Evolutionary conservation across 2,888 invertebrate genomes (phyloP).

Genomic region (Drosophila eohydei): DNA sequence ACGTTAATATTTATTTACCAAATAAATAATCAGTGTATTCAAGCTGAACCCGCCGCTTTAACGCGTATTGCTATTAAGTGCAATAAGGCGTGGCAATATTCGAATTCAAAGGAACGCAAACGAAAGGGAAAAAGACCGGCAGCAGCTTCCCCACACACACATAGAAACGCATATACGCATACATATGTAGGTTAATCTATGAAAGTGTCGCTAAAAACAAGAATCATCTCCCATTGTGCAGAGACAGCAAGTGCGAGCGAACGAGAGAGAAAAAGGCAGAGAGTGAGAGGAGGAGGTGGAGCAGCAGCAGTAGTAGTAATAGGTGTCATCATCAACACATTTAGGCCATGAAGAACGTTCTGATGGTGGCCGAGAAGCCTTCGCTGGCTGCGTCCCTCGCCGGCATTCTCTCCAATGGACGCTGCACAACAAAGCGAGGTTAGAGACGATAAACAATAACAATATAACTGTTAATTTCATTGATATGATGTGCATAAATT

Average conservation of each 20-base stretch:
- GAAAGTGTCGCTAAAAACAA: constrained; percentile 30
- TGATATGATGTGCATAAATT: not conserved
- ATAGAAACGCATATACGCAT: constrained; percentile 6
- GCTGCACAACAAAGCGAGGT: constrained; percentile 83
- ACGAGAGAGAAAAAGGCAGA: not conserved
- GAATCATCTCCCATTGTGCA: constrained; percentile 27
- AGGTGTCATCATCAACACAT: constrained; percentile 46
- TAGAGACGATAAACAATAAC: constrained; percentile 24
- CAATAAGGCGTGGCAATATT: constrained; percentile 9
- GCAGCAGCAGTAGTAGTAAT: not conserved
- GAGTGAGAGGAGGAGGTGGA: not conserved
- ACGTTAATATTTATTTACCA: constrained; percentile 9
- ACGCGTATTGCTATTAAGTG: constrained; percentile 16
- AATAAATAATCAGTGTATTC: constrained; percentile 5
- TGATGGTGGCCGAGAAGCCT: constrained; percentile 99
- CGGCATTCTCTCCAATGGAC: constrained; percentile 95
- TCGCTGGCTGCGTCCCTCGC: constrained; percentile 98
- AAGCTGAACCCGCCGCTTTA: not conserved
- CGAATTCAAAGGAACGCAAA: not conserved
- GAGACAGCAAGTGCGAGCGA: not conserved
- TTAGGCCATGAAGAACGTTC: constrained; percentile 90
- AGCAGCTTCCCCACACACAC: constrained; percentile 33
- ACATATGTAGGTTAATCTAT: constrained; percentile 32
- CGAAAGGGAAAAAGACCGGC: constrained; percentile 48
- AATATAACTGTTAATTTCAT: not conserved